A percentile compares a stretch with the other conserved stretches of the same genome.
These are phyloP conservation scores for Crocidura indochinensis DNA, from an alignment of 2,797 vertebrate genomes.

Conservation along the genomic window DNA sequence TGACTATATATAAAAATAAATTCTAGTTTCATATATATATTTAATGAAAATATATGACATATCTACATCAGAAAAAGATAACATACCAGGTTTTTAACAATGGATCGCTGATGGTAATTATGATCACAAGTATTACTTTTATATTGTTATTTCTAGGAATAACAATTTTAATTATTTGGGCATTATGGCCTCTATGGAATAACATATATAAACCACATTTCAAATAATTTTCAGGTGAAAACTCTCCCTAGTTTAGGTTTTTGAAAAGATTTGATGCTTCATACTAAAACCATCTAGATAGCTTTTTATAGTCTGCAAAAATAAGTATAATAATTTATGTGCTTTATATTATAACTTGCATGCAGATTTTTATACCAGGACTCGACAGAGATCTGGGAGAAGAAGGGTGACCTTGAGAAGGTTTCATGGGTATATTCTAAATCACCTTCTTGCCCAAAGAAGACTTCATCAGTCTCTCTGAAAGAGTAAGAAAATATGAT, in stretches of 20 bases:
- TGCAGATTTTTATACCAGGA: background rate
- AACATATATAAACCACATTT: background rate
- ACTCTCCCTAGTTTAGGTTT: slow-evolving; percentile 5
- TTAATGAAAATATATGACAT: background rate
- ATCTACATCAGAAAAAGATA: background rate
- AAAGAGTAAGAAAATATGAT: slow-evolving; percentile 31
- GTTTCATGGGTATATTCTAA: background rate
- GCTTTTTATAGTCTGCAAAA: slow-evolving; percentile 22
- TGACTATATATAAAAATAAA: background rate
- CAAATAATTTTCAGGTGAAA: slow-evolving; percentile 30
- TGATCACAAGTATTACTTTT: slow-evolving; percentile 11
- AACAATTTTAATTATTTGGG: slow-evolving; percentile 30
- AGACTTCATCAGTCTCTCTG: background rate
- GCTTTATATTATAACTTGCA: slow-evolving; percentile 7
- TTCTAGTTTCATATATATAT: background rate
- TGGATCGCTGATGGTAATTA: background rate
- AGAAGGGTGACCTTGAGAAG: background rate
- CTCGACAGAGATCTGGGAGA: background rate
- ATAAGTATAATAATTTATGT: background rate
- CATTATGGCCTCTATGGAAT: slow-evolving; percentile 46
- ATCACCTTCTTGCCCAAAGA: background rate
- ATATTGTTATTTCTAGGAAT: slow-evolving; percentile 49
- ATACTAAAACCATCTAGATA: background rate
- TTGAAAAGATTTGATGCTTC: background rate
- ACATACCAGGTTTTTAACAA: background rate